Evolutionary conservation across 1,140 invertebrate genomes (phyloP), one percentile per base, ranked within the genome.

Genomic region (Physella acuta): DNA sequence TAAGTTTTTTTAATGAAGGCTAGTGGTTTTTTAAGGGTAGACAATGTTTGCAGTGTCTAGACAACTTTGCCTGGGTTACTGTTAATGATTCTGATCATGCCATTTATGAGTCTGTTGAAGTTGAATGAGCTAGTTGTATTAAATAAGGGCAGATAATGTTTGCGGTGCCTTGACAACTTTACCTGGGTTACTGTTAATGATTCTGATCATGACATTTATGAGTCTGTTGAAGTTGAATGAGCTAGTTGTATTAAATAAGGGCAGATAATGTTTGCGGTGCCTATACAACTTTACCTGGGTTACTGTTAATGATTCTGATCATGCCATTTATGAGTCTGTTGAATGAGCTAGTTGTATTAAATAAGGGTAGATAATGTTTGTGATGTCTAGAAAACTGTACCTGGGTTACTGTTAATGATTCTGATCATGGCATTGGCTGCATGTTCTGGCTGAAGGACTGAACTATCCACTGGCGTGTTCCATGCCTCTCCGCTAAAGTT

Each of bases 371-470:
- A n/a, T n/a, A n/a, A n/a, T n/a, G n/a, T n/a, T n/a, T n/a, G n/a
- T n/a, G n/a, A n/a, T n/a, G n/a, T n/a, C n/a, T n/a, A n/a, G n/a
- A n/a, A n/a, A n/a, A n/a, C n/a, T n/a, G n/a, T 73, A 81, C 79
- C 79, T 76, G 79, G 76, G 63, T 73, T 49, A 65, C 80, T 37
- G 49, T 71, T 78, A 8, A 77, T 74, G 8, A 79, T 71, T 56
- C 68, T 71, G 17, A 77, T 71, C 49, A 79, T 70, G 8, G 78
- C 75, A 30, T 70, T 65, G 17, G 77, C 75, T 3, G 74, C 79
- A 66, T 77, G 76, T 61, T 79, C 79, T 24, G 51, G 59, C 63
- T 79, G 78, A 17, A 78, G 58, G 17, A 72, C 26, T 20, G 67
- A 66, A 1, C 52, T 20, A 31, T 76, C 70, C 20, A 80, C 75